These are phyloP conservation scores for Aurelia aurita complex sp. Pacific DNA, from an alignment of 30 jellyfish, hydroid and myxozoan genomes.

Conservation along the genomic window DNA sequence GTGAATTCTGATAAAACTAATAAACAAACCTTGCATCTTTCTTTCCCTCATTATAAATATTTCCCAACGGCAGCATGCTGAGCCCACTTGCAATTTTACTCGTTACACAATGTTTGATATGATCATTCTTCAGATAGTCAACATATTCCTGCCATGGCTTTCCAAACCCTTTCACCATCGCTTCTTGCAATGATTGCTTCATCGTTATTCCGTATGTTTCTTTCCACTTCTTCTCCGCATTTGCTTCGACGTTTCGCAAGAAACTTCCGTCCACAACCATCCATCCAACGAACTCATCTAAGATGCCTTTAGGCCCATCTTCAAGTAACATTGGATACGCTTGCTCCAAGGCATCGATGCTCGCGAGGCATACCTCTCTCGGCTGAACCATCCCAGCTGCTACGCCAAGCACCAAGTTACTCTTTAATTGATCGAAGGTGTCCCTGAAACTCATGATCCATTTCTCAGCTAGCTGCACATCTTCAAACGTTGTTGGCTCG, in stretches of 20 bases:
- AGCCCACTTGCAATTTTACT: constrained; percentile 78
- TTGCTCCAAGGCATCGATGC: constrained; percentile 59
- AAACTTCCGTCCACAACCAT: constrained; percentile 24
- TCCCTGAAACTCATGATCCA: constrained; percentile 69
- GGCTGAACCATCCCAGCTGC: constrained; percentile 75
- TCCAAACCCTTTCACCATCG: constrained; percentile 70
- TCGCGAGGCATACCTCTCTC: constrained; percentile 47
- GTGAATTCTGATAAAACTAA: neutral
- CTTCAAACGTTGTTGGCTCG: constrained; percentile 43
- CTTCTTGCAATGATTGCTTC: constrained; percentile 53
- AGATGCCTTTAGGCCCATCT: constrained; percentile 52
- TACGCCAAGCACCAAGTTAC: constrained; percentile 61
- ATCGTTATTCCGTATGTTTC: constrained; percentile 30
- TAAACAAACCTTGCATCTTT: constrained; percentile 46
- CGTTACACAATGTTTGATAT: constrained; percentile 60
- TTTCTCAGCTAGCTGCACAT: constrained; percentile 33
- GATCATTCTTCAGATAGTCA: constrained; percentile 70
- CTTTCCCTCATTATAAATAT: constrained; percentile 53
- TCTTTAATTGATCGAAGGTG: constrained; percentile 61
- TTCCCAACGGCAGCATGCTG: constrained; percentile 75
- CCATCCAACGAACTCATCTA: constrained; percentile 39
- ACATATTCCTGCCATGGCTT: constrained; percentile 74
- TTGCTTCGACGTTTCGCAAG: constrained; percentile 1
- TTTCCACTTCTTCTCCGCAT: constrained; percentile 47
- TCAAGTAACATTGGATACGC: constrained; percentile 33